A percentile compares a stretch with the other conserved stretches of the same genome.
These are phyloP conservation scores for Gambusia holbrooki DNA, from an alignment of 2,113 vertebrate species.

Conservation along the genomic window DNA sequence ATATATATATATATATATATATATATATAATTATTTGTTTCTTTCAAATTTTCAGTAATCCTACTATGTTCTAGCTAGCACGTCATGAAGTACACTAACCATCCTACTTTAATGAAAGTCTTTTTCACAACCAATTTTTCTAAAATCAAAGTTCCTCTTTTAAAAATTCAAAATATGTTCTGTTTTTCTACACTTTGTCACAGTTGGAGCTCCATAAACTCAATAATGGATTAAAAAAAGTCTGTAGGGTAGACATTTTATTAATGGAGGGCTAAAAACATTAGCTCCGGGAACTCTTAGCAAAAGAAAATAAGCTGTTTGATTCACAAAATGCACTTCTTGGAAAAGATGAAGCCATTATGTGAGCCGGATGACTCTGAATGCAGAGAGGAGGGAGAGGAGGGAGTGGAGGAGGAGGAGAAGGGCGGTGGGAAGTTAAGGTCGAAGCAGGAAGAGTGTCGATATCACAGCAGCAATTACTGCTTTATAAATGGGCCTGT, in stretches of 20 bases:
- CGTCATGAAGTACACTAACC: no score
- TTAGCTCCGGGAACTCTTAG: constrained; percentile 10
- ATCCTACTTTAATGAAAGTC: neutral
- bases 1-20: no score
- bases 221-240: neutral
- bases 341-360: constrained; percentile 41
- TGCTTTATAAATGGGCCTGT: constrained; percentile 86
- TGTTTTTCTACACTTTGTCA: neutral
- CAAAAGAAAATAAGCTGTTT: constrained; percentile 56
- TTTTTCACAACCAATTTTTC: neutral
- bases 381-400: neutral
- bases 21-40: no score
- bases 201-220: neutral
- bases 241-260: neutral
- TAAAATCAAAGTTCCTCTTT: no score
- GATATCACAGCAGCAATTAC: constrained; percentile 88
- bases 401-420: constrained; percentile 35
- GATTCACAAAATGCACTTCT: constrained; percentile 48
- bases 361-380: constrained; percentile 26
- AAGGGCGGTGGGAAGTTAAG: constrained; percentile 81
- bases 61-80: no score
- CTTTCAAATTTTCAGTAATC: neutral
- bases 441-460: constrained; percentile 83
- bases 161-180: neutral
- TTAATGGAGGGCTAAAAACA: neutral